A percentile compares a stretch with the other conserved stretches of the same genome.
Evolutionary conservation across 1,140 invertebrate species (phyloP).

Genomic region (Lamellibrachia luymesi): DNA sequence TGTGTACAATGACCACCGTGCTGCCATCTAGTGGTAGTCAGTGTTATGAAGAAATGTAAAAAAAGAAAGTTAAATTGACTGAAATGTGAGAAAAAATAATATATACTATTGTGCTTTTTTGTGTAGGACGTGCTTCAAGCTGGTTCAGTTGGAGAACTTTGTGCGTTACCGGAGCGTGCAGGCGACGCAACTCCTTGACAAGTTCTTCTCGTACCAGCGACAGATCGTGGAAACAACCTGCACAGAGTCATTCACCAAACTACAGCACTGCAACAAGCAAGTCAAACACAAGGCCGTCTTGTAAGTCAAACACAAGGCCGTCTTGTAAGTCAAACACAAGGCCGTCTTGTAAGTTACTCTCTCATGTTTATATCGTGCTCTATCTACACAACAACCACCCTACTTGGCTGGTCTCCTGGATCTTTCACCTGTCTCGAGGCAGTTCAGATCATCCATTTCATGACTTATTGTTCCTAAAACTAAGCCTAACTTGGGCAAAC

Average conservation of each 20-base stretch:
- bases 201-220: conserved; percentile 45
- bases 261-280: conserved; percentile 51
- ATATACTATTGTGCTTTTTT: conserved; percentile 3
- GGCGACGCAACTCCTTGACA: conserved; percentile 9
- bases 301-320: conserved; percentile 38
- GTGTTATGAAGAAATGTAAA: no score
- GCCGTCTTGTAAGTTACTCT: conserved; percentile 48
- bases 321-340: conserved; percentile 50
- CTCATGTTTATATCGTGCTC: neutral
- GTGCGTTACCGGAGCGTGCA: conserved; percentile 12
- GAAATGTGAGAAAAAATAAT: neutral
- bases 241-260: conserved; percentile 47
- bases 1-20: no score
- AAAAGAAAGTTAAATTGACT: no score
- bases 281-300: conserved; percentile 49
- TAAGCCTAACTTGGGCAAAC: no score
- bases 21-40: no score
- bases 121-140: conserved; percentile 21
- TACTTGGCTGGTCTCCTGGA: no score
- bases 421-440: no score
- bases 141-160: conserved; percentile 14
- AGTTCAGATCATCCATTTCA: no score
- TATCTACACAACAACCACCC: no score
- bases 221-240: conserved; percentile 49
- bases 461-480: no score